phyloP scores from a whole-genome alignment of 1,140 invertebrate genomes.

The Dendrolimus punctatus region DNA sequence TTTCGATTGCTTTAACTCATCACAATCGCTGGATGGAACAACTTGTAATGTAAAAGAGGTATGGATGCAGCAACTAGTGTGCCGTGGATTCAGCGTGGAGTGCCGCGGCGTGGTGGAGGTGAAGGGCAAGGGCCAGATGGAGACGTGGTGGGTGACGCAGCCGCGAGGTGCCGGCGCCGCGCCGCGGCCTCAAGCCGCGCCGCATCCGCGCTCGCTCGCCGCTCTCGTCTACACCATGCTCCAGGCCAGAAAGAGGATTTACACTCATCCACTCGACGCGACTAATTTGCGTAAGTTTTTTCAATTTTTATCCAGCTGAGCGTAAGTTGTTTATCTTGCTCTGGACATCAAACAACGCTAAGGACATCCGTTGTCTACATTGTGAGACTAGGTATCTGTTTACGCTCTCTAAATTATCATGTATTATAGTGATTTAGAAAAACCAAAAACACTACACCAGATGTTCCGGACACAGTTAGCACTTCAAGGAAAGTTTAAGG shows the following conservation, averaged over 20 bases:
- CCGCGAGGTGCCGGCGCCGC: slow-evolving; percentile 58
- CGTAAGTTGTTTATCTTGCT: background rate
- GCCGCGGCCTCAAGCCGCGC: slow-evolving; percentile 74
- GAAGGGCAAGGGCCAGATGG: slow-evolving; percentile 96
- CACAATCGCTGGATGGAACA: too few species aligned
- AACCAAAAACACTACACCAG: too few species aligned
- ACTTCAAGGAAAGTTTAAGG: too few species aligned
- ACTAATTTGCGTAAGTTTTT: slow-evolving; percentile 13
- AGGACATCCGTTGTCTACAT: too few species aligned
- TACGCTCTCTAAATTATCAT: too few species aligned
- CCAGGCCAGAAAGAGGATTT: slow-evolving; percentile 79
- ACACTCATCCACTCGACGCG: slow-evolving; percentile 47
- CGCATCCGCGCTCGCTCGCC: slow-evolving; percentile 80
- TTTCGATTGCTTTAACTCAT: too few species aligned
- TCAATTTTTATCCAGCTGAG: background rate
- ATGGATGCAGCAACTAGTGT: slow-evolving; percentile 77
- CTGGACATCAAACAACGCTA: too few species aligned
- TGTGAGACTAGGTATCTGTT: too few species aligned
- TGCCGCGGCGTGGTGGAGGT: slow-evolving; percentile 89
- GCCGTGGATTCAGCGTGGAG: slow-evolving; percentile 80
- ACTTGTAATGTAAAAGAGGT: background rate
- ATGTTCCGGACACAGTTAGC: too few species aligned
- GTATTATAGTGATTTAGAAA: too few species aligned
- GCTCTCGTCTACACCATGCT: slow-evolving; percentile 92
- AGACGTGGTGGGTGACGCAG: slow-evolving; percentile 91